Base-by-base conservation (phyloP, 2,797 vertebrate species). In the Dromococcyx pavoninus region DNA sequence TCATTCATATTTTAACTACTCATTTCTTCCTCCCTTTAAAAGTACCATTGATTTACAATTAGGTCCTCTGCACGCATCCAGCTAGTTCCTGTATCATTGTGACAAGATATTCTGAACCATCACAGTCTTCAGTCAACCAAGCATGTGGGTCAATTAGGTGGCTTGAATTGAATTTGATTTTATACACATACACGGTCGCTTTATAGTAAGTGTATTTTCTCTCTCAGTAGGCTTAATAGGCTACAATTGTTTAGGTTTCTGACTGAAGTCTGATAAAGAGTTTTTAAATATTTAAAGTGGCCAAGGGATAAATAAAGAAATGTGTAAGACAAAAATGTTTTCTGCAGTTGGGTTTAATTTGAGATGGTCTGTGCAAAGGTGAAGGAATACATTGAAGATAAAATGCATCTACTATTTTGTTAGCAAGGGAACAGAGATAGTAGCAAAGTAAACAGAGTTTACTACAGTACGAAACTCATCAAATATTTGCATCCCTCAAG, bases 401-500 rank as follows among this genome's bases (percentile, higher is more conserved):
- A 87, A 90, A 50, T 30, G 32, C 6, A 16, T 46, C 46, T 82
- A 71, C 19, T 41, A 7, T 73, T 91, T 87, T 56, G 13, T 64
- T 76, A 70, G 13, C 17, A 74, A 79, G 10, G 3, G 25, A 93
- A 39, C 12, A 37, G 83, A 74, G 18, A 37, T 30, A 17, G 11
- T 53, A 21, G 28, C 3, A 85, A 89, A 89, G 41, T 62, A 88
- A 90, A 82, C 44, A n/a, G 19, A 48, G 24, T 73, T 76, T 73
- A 39, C 14, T 67, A 44, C 32, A 57, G 3, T 41, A 53, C 27
- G 41, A 87, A 75, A 12, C 10, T 17, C 18, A 51, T 53, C 22
- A 88, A 88, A 88, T 84, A 65, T 80, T 93, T 91, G 86, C 39
- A 18, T 75, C 9, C 7, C n/a, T 56, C 60, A 91, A 66, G 21